These are phyloP conservation scores for Eilema sororculum DNA, from an alignment of 2,888 invertebrate genomes.

Conservation along the genomic window DNA sequence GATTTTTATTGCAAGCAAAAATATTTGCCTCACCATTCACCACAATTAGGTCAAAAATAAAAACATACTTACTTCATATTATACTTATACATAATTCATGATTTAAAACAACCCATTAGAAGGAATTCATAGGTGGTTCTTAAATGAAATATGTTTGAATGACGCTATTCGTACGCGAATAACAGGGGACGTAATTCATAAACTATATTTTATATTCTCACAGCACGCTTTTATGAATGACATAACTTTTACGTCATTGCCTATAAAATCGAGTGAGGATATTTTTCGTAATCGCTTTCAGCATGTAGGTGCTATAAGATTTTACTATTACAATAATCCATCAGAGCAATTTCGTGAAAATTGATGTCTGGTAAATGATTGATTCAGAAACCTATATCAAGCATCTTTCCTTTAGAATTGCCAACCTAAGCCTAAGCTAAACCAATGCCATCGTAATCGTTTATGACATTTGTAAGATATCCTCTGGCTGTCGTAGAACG, in stretches of 20 bases:
- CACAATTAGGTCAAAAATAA: no score
- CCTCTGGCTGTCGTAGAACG: no score
- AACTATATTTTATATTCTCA: constrained; percentile 48
- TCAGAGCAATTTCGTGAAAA: neutral
- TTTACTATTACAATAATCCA: neutral
- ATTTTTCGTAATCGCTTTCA: constrained; percentile 17
- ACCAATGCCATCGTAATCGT: no score
- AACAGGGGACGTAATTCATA: constrained; percentile 35
- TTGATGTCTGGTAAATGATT: neutral
- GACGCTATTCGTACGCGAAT: constrained; percentile 24
- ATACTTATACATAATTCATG: neutral
- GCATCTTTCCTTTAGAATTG: no score
- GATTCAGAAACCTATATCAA: neutral
- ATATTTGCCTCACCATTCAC: no score
- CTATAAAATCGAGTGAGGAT: constrained; percentile 18
- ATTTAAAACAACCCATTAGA: neutral
- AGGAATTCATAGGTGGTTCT: constrained; percentile 15
- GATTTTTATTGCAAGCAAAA: no score
- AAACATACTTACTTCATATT: no score
- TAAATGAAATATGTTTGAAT: constrained; percentile 28
- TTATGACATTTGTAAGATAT: no score
- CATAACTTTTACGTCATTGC: constrained; percentile 38
- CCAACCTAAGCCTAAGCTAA: no score
- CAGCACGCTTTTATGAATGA: constrained; percentile 45
- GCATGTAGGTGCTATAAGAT: constrained; percentile 5